A percentile compares a stretch with the other conserved stretches of the same genome.
Evolutionary conservation across 1,140 invertebrate species (phyloP).

Genomic region (Notospermus geniculatus): DNA sequence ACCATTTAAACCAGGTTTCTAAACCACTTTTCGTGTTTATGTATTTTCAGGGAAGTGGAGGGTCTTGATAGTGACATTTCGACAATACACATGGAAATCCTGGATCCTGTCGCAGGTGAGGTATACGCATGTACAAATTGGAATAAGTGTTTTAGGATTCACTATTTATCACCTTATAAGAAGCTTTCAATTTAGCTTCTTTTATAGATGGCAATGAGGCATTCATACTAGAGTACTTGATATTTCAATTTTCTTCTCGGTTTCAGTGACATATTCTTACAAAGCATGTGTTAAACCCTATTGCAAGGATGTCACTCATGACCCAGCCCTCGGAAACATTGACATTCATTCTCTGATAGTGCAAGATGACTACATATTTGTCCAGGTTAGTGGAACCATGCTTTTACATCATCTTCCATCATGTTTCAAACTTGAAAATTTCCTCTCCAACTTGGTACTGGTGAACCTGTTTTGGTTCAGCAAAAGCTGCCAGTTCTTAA

Average conservation of each 20-base stretch:
- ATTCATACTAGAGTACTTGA: too few relatives aligned
- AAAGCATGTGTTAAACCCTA: constrained; percentile 23
- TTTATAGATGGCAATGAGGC: too few relatives aligned
- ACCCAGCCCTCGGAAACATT: constrained; percentile 39
- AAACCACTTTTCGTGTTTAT: too few relatives aligned
- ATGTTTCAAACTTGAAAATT: too few relatives aligned
- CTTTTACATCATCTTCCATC: too few relatives aligned
- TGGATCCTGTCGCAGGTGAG: constrained; percentile 20
- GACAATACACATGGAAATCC: constrained; percentile 60
- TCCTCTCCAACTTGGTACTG: too few relatives aligned
- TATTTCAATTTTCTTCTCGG: constrained; percentile 15
- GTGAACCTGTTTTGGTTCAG: too few relatives aligned
- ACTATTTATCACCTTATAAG: constrained; percentile 13
- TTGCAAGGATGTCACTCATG: constrained; percentile 25
- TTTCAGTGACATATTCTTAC: constrained; percentile 19
- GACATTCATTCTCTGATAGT: constrained; percentile 77
- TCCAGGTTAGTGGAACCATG: constrained; percentile 56
- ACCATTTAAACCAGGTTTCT: too few relatives aligned
- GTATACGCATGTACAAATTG: constrained; percentile 20
- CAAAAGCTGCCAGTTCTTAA: too few relatives aligned
- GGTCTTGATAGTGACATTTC: constrained; percentile 43
- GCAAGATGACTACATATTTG: constrained; percentile 81
- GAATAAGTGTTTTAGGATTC: constrained; percentile 7
- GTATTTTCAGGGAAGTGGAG: constrained; percentile 38
- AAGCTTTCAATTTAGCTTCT: too few relatives aligned